These are phyloP conservation scores for Paragorgia papillata DNA, from an alignment of 92 coral and sea anemone genomes.

Conservation along the genomic window DNA sequence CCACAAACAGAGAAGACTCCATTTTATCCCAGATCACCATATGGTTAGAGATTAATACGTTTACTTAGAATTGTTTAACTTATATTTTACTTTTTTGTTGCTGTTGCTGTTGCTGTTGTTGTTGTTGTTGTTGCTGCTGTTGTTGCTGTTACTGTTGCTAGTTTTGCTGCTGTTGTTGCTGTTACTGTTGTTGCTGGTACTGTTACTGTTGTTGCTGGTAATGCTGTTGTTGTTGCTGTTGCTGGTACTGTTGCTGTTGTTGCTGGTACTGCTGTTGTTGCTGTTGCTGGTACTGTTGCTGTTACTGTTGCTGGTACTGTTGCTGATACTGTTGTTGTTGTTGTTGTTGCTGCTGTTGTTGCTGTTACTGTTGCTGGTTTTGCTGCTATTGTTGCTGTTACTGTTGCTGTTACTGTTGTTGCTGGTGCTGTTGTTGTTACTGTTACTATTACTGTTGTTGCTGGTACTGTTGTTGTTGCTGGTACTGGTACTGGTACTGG, in stretches of 20 bases:
- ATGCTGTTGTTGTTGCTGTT: background rate
- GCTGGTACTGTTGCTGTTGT: background rate
- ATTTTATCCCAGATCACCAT: constrained; percentile 95
- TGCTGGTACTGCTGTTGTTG: constrained; percentile 2
- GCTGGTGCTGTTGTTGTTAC: background rate
- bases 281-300: background rate
- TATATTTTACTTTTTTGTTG: no score
- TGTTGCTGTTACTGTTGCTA: background rate
- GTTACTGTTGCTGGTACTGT: background rate
- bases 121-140: no score
- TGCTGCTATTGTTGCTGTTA: background rate
- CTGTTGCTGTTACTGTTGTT: constrained; percentile 8
- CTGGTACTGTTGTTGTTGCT: constrained; percentile 3
- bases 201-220: background rate
- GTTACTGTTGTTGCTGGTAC: background rate
- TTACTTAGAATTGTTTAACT: no score
- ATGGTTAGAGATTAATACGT: constrained; percentile 61
- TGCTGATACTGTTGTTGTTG: background rate
- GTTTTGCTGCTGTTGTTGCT: background rate
- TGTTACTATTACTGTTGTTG: background rate
- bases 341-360: background rate
- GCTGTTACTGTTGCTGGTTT: no score
- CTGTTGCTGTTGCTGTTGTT: no score
- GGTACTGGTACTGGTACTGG: background rate
- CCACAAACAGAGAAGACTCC: constrained; percentile 96